These are phyloP conservation scores for Arctopsyche grandis DNA, from an alignment of 1,140 invertebrate genomes.

Conservation along the genomic window DNA sequence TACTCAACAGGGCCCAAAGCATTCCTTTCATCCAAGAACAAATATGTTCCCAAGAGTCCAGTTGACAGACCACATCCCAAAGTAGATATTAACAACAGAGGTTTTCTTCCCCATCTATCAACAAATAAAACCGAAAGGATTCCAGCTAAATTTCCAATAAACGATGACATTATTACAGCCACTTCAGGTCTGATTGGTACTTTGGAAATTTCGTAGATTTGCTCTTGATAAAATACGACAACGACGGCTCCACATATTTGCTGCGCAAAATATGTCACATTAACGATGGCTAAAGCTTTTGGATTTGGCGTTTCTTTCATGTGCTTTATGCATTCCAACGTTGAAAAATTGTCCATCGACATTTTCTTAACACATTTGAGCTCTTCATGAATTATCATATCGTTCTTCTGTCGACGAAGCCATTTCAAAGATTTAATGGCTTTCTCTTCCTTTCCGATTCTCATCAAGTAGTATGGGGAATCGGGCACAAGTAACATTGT, in stretches of 20 bases:
- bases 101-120: slow-evolving; percentile 53
- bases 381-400: slow-evolving; percentile 45
- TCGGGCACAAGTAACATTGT: slow-evolving; percentile 49
- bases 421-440: slow-evolving; percentile 46
- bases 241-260: slow-evolving; percentile 51
- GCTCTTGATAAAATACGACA: slow-evolving; percentile 52
- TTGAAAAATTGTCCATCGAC: slow-evolving; percentile 39
- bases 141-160: slow-evolving; percentile 46
- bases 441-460: slow-evolving; percentile 50
- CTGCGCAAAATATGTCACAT: slow-evolving; percentile 45
- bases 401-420: slow-evolving; percentile 50
- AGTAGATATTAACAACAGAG: slow-evolving; percentile 44
- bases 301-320: slow-evolving; percentile 48
- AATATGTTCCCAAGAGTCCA: slow-evolving; percentile 44
- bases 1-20: slow-evolving; percentile 32
- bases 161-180: slow-evolving; percentile 47
- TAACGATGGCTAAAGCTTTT: slow-evolving; percentile 50
- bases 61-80: slow-evolving; percentile 49
- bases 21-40: slow-evolving; percentile 45
- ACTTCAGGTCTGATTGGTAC: slow-evolving; percentile 40
- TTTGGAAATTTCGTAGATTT: slow-evolving; percentile 41
- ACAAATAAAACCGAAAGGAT: slow-evolving; percentile 47
- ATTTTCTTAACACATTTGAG: slow-evolving; percentile 47
- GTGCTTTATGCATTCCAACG: slow-evolving; percentile 40
- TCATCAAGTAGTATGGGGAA: slow-evolving; percentile 50